Base-by-base conservation (phyloP, 2,797 vertebrate species). In the Champsocephalus esox region DNA sequence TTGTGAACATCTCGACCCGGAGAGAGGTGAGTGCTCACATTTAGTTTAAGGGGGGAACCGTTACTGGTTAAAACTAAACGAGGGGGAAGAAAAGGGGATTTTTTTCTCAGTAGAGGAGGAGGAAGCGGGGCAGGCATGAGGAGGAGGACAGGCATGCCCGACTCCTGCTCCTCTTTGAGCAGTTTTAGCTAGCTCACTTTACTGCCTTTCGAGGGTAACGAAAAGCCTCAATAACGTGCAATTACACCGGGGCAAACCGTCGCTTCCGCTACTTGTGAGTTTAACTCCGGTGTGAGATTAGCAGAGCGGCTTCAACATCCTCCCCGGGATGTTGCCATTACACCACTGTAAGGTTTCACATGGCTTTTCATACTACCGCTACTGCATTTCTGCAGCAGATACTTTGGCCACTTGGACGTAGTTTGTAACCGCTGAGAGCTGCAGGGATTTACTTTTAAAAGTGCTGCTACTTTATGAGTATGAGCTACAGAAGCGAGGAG, bases 1-100 rank as follows among this genome's bases (percentile, higher is more conserved):
- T 46, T 48, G 88, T 79, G 92, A 92, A 81, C 81, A 62, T 44
- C 68, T 73, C 69, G 61, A 72, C 70, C 85, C 49, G 65, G 79
- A 80, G 70, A 48, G 87, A 81, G 93, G 93, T 92, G 79, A 93
- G 91, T 89, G 54, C 58, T 46, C 24, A 66, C 12, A 77, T 62
- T 14, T 46, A 51, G 17, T 87, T 73, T 32, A 12, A 19, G 58
- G 67, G 46, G 3, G 67, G 51, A 77, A 49, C 43, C 48, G 75
- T 56, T 57, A 75, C n/a, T 59, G 79, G 77, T 80, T 63, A 62
- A 44, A 88, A 92, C 66, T 82, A 75, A 75, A 77, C 66, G 68
- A 59, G 73, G 60, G 45, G 59, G 45, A 13, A 13, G 45, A 13
- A 54, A 19, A 51, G 19, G 46, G 63, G 73, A 71, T 43, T 38